Evolutionary conservation across 2,888 invertebrate genomes (phyloP).

Genomic region (Nycteola revayana): DNA sequence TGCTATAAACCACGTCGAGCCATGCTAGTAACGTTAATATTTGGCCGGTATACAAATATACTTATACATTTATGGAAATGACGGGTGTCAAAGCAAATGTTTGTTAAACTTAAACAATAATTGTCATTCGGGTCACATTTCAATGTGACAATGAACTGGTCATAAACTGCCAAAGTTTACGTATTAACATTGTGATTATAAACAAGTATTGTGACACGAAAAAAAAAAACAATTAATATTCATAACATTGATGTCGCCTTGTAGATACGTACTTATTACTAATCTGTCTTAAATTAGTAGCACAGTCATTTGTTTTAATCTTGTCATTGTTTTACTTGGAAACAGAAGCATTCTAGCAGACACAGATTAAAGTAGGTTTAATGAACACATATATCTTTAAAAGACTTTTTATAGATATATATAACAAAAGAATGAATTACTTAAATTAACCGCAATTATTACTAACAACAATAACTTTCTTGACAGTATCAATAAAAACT

Average conservation of each 20-base stretch:
- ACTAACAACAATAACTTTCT: too few relatives aligned
- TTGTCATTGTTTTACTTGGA: too few relatives aligned
- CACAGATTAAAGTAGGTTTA: too few relatives aligned
- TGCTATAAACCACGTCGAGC: slow-evolving; percentile 16
- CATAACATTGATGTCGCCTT: slow-evolving; percentile 15
- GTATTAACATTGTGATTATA: slow-evolving; percentile 26
- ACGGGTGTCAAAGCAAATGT: slow-evolving; percentile 26
- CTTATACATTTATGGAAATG: slow-evolving; percentile 23
- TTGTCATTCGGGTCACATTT: slow-evolving; percentile 32
- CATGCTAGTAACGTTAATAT: not conserved
- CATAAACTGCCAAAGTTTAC: slow-evolving; percentile 29
- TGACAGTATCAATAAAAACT: too few relatives aligned
- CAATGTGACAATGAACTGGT: slow-evolving; percentile 31
- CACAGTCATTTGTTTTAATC: not conserved
- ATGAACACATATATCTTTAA: too few relatives aligned
- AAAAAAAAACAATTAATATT: slow-evolving; percentile 19
- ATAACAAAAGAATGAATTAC: too few relatives aligned
- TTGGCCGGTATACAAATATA: too few relatives aligned
- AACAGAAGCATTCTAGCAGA: too few relatives aligned
- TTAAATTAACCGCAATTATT: too few relatives aligned
- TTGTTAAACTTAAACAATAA: slow-evolving; percentile 15
- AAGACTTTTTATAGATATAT: too few relatives aligned
- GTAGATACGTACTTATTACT: slow-evolving; percentile 2
- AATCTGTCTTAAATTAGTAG: slow-evolving; percentile 11
- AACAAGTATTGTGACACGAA: slow-evolving; percentile 10